A percentile compares a stretch with the other conserved stretches of the same genome.
Conservation (phyloP, 2,888 invertebrate genomes). For the Metacarcinus magister region DNA sequence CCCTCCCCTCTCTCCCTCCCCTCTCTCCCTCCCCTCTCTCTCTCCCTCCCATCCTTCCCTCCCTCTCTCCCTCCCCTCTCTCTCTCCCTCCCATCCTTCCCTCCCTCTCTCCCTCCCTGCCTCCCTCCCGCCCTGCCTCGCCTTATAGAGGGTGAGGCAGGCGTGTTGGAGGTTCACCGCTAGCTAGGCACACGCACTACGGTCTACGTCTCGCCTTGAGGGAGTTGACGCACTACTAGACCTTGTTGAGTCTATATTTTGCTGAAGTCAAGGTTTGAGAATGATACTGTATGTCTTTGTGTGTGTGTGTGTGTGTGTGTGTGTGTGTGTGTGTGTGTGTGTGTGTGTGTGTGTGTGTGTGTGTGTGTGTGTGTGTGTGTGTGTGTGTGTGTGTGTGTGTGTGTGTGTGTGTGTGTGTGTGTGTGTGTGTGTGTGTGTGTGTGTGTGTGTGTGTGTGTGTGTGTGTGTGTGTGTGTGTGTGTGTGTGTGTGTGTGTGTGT, state of each 20-base stretch:
- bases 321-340: constrained; percentile 19
- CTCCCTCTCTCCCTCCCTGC: background rate
- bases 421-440: no score
- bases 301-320: background rate
- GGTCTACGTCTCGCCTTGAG: no score
- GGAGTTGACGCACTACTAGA: no score
- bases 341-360: constrained; percentile 5
- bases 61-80: background rate
- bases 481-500: no score
- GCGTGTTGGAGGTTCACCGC: no score
- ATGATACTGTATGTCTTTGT: background rate
- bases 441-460: no score
- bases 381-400: background rate
- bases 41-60: background rate
- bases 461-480: no score
- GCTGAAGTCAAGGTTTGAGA: no score
- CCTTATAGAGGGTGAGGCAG: background rate
- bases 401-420: background rate
- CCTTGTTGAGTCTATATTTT: no score
- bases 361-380: background rate
- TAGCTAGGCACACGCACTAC: no score
- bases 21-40: no score
- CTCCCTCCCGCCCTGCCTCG: background rate
- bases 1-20: no score
- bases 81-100: background rate